Conservation (phyloP, 2,888 invertebrate species). For the Drosophila imparisetae region DNA sequence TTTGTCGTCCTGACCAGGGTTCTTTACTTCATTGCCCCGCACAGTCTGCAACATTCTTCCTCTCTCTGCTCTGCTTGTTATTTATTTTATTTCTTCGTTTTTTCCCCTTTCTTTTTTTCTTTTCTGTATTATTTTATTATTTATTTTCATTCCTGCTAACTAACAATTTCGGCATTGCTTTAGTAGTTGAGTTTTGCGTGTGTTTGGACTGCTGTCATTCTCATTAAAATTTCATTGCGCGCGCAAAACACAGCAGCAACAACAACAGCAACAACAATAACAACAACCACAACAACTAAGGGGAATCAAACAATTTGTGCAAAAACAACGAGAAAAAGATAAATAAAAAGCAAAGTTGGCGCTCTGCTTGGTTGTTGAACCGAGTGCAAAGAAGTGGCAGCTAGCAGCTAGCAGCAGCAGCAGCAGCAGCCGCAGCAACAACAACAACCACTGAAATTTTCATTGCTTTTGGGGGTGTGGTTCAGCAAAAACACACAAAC, state of each 20-base stretch:
- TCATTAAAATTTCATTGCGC: slow-evolving; percentile 79
- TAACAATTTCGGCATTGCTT: slow-evolving; percentile 46
- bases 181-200: slow-evolving; percentile 46
- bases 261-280: slow-evolving; percentile 39
- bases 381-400: slow-evolving; percentile 55
- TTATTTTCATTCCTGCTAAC: slow-evolving; percentile 50
- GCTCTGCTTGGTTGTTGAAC: slow-evolving; percentile 57
- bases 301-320: slow-evolving; percentile 56
- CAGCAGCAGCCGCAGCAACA: slow-evolving; percentile 19
- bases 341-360: slow-evolving; percentile 46
- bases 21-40: slow-evolving; percentile 11
- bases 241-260: slow-evolving; percentile 59
- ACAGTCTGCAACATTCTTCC: slow-evolving; percentile 6
- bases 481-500: slow-evolving; percentile 49
- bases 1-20: slow-evolving; percentile 30
- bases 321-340: slow-evolving; percentile 41
- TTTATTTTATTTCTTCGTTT: neutral
- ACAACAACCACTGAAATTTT: slow-evolving; percentile 18
- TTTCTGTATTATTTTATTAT: slow-evolving; percentile 37
- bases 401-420: slow-evolving; percentile 16
- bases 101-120: neutral
- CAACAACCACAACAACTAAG: slow-evolving; percentile 40
- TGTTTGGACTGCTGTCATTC: slow-evolving; percentile 70
- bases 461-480: slow-evolving; percentile 73
- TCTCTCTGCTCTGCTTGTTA: slow-evolving; percentile 1